Evolutionary conservation across 2,888 invertebrate species (phyloP).

Genomic region (Drosophila diplacantha): DNA sequence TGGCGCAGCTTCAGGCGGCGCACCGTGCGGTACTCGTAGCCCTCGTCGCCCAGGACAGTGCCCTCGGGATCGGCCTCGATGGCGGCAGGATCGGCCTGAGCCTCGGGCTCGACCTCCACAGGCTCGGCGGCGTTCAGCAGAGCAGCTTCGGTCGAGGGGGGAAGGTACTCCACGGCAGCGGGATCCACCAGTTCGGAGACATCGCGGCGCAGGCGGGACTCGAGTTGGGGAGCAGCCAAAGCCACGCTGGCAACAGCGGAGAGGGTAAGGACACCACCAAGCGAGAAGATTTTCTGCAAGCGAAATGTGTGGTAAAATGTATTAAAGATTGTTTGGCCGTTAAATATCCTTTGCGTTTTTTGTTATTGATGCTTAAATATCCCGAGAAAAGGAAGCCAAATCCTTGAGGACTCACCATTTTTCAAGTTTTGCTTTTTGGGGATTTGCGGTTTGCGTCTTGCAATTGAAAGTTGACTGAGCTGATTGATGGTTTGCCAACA

Average conservation of each 20-base stretch:
- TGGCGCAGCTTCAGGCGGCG: slow-evolving; percentile 63
- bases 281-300: slow-evolving; percentile 65
- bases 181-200: slow-evolving; percentile 58
- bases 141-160: slow-evolving; percentile 40
- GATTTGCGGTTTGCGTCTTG: slow-evolving; percentile 50
- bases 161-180: slow-evolving; percentile 46
- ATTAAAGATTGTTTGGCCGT: not conserved
- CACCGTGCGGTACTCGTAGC: slow-evolving; percentile 68
- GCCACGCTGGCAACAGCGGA: slow-evolving; percentile 64
- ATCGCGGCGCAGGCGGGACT: slow-evolving; percentile 61
- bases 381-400: not conserved
- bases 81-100: slow-evolving; percentile 11
- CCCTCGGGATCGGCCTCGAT: slow-evolving; percentile 26
- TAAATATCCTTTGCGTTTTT: not conserved
- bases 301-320: not conserved
- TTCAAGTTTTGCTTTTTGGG: slow-evolving; percentile 36
- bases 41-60: slow-evolving; percentile 48
- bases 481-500: slow-evolving; percentile 58
- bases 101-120: slow-evolving; percentile 23
- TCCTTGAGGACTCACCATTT: slow-evolving; percentile 54
- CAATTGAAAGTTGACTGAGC: slow-evolving; percentile 63
- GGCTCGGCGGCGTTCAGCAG: slow-evolving; percentile 43
- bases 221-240: slow-evolving; percentile 44
- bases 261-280: slow-evolving; percentile 55
- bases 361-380: not conserved